These are phyloP conservation scores for Galagoides demidoff DNA, from an alignment of 2,797 vertebrate genomes.

Conservation along the genomic window DNA sequence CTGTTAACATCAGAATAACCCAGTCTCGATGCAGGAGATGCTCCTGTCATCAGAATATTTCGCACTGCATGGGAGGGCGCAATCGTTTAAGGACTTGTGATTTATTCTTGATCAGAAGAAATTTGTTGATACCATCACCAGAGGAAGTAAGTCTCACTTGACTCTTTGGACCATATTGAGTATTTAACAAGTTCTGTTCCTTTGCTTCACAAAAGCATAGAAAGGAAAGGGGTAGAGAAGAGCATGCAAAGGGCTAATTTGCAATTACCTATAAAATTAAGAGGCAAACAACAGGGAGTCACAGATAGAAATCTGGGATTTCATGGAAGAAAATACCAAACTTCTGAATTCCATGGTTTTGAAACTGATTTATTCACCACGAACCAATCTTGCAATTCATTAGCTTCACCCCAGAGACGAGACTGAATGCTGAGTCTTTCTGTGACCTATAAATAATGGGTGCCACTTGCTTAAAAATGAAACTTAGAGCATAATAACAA, in stretches of 20 bases:
- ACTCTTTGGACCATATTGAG: slow-evolving; percentile 1
- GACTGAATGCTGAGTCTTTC: slow-evolving; percentile 73
- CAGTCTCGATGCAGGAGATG: neutral
- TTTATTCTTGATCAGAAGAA: slow-evolving; percentile 35
- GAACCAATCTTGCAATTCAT: slow-evolving; percentile 68
- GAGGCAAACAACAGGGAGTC: slow-evolving; percentile 49
- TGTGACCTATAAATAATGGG: slow-evolving; percentile 80
- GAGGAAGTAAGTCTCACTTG: neutral
- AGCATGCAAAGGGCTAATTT: slow-evolving; percentile 39
- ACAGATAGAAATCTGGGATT: slow-evolving; percentile 47
- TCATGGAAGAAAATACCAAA: slow-evolving; percentile 71
- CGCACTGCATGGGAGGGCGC: neutral
- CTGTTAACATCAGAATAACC: neutral
- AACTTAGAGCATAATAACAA: slow-evolving; percentile 73
- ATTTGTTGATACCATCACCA: neutral
- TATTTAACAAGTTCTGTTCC: neutral
- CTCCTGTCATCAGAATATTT: neutral
- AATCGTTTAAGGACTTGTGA: neutral
- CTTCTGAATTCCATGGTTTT: slow-evolving; percentile 71
- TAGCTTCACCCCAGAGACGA: slow-evolving; percentile 71
- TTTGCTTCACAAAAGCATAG: neutral
- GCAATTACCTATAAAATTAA: slow-evolving; percentile 50
- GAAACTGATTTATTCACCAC: slow-evolving; percentile 77
- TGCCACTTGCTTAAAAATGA: slow-evolving; percentile 78
- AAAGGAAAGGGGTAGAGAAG: neutral